Evolutionary conservation across 2,113 vertebrate genomes (phyloP), one percentile per base, ranked within the genome.

Genomic region (Pungitius pungitius): DNA sequence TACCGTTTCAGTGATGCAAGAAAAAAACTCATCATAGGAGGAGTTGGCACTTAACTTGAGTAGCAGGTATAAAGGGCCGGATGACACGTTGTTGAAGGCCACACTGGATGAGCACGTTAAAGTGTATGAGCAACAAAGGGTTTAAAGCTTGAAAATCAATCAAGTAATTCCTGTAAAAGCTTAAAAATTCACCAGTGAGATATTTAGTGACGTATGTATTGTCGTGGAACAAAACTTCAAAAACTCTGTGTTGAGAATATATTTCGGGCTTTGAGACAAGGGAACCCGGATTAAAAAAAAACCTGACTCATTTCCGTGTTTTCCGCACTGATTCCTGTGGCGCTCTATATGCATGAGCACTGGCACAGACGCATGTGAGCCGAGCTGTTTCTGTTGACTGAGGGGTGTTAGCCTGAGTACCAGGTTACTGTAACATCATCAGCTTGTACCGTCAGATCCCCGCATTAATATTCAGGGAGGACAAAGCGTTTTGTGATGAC

Each of bases 1-100:
- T 90, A 89, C 93, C 90, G 57, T 85, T 87, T 87, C 90, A 90
- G 73, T 65, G 59, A 91, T 83, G 90, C 90, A 92, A 92, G 40
- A 77, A 73, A 47, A 67, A 62, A 20, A 68, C 42, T 45, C 14
- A 73, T 40, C 60, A 54, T 22, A 35, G 33, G 33, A 35, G 33
- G 33, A 35, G 26, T 72, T 75, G 14, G 60, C 33, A 11, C 65
- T 56, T 30, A 33, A 12, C 57, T 47, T 69, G 20, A 68, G 40
- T 39, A 5, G 2, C 27, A 40, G 11, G 57, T 27, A 43, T 13
- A 15, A 43, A 43, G 42, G 4, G 42, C 40, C 5, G 42, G 14
- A 43, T 43, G 14, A 43, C 20, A 49, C 8, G 22, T 49, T 22
- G n/a, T 22, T 52, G 49, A 6, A 52, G n/a, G 10, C 49, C 11